Base-by-base conservation (phyloP, 1,140 invertebrate genomes). In the Drosophila sucinea region DNA sequence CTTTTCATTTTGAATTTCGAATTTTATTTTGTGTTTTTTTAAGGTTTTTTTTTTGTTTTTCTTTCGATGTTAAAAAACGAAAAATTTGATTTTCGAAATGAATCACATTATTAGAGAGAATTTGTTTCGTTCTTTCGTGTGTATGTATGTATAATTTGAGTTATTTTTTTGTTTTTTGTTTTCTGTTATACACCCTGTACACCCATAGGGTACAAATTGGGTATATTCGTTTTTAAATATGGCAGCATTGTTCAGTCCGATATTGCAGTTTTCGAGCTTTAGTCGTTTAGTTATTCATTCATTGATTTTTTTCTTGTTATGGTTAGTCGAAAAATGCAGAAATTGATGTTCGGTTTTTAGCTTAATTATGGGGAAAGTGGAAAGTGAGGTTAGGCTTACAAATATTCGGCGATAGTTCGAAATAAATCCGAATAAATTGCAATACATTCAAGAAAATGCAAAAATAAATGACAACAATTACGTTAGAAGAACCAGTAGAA, bases 241-340 rank as follows among this genome's bases (percentile, higher is more conserved):
- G 83, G 83, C 83, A 87, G 83, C 83, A 83, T 89, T 73, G 64
- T 77, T 87, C 83, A 87, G 83, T 87, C 83, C 83, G 78, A 89
- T 87, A 80, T 83, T 83, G 71, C 70, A 78, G 57, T 80, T 85
- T 64, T 56, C 44, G 60, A 58, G 51, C 29, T 71, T 56, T 63
- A 11, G 30, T 64, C 57, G 47, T 64, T 38, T 38, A 32, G 1
- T 27, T 35, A 23, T 56, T 25, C 62, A 30, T 29, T 41, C 5
- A 2, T 60, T 44, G 29, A 60, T 54, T 40, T 8, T 8, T 27
- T 51, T 51, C 4, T 44, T 44, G 25, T 51, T 51, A 27, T 51
- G 44, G 7, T 51, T 27, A 8, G 8, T 27, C 23, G 23, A 51
- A 51, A 51, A 51, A 51, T 51, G 44, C 44, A 51, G 17, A 17